Conservation (phyloP, 2,113 vertebrate genomes). For the Alethe diademata region DNA sequence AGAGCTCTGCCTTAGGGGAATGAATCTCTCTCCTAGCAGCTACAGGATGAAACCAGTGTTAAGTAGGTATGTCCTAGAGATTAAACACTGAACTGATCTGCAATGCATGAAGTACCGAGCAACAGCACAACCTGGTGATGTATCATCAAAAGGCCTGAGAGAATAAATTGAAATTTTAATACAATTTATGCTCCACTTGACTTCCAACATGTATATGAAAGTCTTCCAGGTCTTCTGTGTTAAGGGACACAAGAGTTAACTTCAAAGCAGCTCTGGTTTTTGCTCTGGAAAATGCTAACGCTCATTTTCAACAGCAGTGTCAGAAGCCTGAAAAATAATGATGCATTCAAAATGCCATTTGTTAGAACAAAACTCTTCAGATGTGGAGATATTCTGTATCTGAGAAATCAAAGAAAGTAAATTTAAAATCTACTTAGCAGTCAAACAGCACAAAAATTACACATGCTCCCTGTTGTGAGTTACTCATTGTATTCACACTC, state of each 20-base stretch:
- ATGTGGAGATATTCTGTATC: neutral
- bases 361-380: conserved; percentile 24
- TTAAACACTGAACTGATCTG: neutral
- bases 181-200: neutral
- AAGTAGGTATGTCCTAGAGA: neutral
- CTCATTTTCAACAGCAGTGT: neutral
- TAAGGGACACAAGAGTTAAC: neutral
- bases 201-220: neutral
- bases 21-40: neutral
- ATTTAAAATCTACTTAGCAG: neutral
- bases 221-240: neutral
- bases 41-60: neutral
- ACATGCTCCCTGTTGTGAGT: neutral
- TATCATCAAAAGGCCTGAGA: neutral
- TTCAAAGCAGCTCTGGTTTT: conserved; percentile 16
- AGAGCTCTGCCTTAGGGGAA: neutral
- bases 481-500: neutral
- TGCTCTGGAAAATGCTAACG: neutral
- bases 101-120: neutral
- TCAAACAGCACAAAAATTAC: neutral
- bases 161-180: neutral
- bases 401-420: conserved; percentile 40
- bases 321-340: conserved; percentile 46
- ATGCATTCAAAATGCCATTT: conserved; percentile 35
- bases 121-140: neutral